Evolutionary conservation across 2,888 invertebrate genomes (phyloP), one percentile per base, ranked within the genome.

Genomic region (Pheosia tremula): DNA sequence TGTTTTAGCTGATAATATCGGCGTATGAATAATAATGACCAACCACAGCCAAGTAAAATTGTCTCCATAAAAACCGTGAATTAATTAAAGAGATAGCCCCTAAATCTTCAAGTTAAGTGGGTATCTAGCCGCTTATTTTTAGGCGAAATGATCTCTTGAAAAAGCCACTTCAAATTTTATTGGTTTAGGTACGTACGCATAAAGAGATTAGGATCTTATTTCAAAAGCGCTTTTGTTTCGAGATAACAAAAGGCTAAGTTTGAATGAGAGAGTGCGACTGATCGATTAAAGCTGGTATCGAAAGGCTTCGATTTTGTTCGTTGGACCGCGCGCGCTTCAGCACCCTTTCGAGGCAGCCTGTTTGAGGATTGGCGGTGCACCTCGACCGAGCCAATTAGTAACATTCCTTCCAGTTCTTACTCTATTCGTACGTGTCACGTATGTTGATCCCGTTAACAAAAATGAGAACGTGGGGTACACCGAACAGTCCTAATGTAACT

Each of bases 181-280:
- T 73, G 67, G 71, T 69, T 75, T 62, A 66, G 64, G 58, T 64
- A 67, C 60, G 63, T 67, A 75, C 63, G 67, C 65, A 67, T 74
- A 75, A 71, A 67, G 69, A 65, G 69, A 70, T 76, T 74, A 76
- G 69, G 68, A 77, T 72, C 72, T 68, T 63, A 68, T 69, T 71
- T 69, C 66, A 69, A 69, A 77, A 70, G 67, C 67, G 52, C 66
- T 74, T 74, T 77, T 77, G 73, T 73, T 66, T 69, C 66, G 67
- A 57, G 67, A 75, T 69, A 69, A 77, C 78, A 76, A 77, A 71
- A 69, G 66, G 68, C 62, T 64, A 72, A 74, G 70, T 74, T 72
- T 72, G 68, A 77, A 72, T 75, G 69, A 68, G 60, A 68, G 67
- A 64, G 43, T 67, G 64, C 64, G 62, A 64, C 64, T 77, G 70